Evolutionary conservation across 2,113 vertebrate genomes (phyloP), one percentile per base, ranked within the genome.

Genomic region (Notothenia rossii): DNA sequence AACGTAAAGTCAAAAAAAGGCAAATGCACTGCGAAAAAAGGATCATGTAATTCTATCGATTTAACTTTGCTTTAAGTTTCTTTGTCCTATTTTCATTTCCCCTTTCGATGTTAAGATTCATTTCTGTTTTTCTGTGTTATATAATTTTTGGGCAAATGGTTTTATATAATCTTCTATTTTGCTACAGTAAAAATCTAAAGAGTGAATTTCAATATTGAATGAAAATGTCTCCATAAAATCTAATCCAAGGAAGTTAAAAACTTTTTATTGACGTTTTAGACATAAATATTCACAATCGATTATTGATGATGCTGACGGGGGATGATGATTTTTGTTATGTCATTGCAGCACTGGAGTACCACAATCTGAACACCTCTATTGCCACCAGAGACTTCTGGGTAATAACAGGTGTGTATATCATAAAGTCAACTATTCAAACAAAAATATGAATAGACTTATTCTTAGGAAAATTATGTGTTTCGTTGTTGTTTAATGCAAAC

Each of bases 351-450:
- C 84, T 99, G 94, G 97, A 98, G 88, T 99, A 99, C 87, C 97
- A 98, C 90, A 99, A 97, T 93, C 97, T 99, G 56, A 98, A 99
- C 89, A 97, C 96, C 56, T 99, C 98, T 1, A 87, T 95, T 74
- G 95, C 96, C 69, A 99, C 98, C 49, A 97, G 96, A 94, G 96
- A 98, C 90, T 97, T 97, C 86, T 99, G 98, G 98, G 97, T 99
- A 49, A 97, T 97, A 87, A 99, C 98, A 97, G 98, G 98, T 99
- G 92, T 70, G 78, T 11, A 25, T 50, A 25, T 43, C 17, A 49
- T 68, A 73, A 40, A 40, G 40, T 70, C 81, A 29, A 40, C 0
- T 15, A 20, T 0, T 3, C 48, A 11, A 53, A 49, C 33, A 14
- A 12, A 12, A 46, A 54, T 20, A 61, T 46, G 6, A 20, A 54